Evolutionary conservation across 37 sponge, comb jelly and placozoan species (phyloP).

Genomic region (Lycopodina hypogea): DNA sequence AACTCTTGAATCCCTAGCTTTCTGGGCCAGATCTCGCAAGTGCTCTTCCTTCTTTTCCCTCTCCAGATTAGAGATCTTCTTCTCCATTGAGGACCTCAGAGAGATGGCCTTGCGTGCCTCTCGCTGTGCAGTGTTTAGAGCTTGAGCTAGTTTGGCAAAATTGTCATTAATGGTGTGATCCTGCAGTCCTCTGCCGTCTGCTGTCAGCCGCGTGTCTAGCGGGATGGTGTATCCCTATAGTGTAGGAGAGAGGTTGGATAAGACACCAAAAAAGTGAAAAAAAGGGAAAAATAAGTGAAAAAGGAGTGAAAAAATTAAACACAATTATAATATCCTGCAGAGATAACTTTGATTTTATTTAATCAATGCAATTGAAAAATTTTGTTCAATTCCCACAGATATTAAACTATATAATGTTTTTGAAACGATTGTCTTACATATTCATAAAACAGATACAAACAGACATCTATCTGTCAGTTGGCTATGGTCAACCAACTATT

Average conservation of each 20-base stretch:
- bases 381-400: too few relatives aligned
- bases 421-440: too few relatives aligned
- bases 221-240: conserved; percentile 97
- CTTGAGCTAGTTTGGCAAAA: conserved; percentile 97
- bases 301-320: neutral
- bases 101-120: conserved; percentile 95
- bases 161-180: conserved; percentile 98
- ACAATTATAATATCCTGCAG: neutral
- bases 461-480: too few relatives aligned
- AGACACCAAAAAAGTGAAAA: neutral
- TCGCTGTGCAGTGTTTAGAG: conserved; percentile 97
- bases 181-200: conserved; percentile 96
- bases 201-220: conserved; percentile 93
- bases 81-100: conserved; percentile 76
- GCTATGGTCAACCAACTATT: too few relatives aligned
- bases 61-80: conserved; percentile 87
- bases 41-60: conserved; percentile 84
- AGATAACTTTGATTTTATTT: too few relatives aligned
- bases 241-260: too few relatives aligned
- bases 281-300: too few relatives aligned
- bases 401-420: too few relatives aligned
- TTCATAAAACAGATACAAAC: too few relatives aligned
- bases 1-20: conserved; percentile 82
- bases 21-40: conserved; percentile 82
- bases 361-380: too few relatives aligned